Evolutionary conservation across 2,888 invertebrate genomes (phyloP).

Genomic region (Oeneis ivallda): DNA sequence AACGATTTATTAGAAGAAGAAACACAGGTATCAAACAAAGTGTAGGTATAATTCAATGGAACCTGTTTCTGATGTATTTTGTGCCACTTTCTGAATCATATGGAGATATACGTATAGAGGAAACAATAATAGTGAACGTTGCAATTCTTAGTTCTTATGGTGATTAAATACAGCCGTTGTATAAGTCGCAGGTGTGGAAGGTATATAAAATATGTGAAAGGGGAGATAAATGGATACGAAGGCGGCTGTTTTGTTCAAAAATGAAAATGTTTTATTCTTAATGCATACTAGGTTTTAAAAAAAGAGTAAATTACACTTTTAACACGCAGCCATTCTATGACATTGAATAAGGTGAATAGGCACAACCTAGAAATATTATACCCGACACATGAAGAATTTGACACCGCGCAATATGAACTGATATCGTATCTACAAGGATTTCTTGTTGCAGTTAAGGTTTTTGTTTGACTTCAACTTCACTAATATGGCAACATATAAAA

Average conservation of each 20-base stretch:
- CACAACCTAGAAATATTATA: conserved; percentile 13
- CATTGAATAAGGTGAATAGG: conserved; percentile 22
- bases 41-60: conserved; percentile 60
- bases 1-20: conserved; percentile 70
- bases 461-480: not conserved
- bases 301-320: conserved; percentile 19
- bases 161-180: not conserved
- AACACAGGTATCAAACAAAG: conserved; percentile 58
- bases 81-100: conserved; percentile 18
- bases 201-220: conserved; percentile 13
- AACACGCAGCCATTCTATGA: conserved; percentile 13
- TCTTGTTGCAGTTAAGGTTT: conserved; percentile 2
- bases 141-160: conserved; percentile 5
- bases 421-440: conserved; percentile 17
- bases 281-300: not conserved
- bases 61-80: conserved; percentile 57
- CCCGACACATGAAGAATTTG: conserved; percentile 17
- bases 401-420: conserved; percentile 14
- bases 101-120: not conserved
- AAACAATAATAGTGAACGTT: conserved; percentile 3
- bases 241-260: conserved; percentile 5
- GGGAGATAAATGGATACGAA: conserved; percentile 3
- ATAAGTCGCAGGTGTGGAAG: conserved; percentile 10
- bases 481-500: too few relatives aligned
- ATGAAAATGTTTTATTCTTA: not conserved